Conservation (phyloP, 2,888 invertebrate genomes). For the Euplexia lucipara region DNA sequence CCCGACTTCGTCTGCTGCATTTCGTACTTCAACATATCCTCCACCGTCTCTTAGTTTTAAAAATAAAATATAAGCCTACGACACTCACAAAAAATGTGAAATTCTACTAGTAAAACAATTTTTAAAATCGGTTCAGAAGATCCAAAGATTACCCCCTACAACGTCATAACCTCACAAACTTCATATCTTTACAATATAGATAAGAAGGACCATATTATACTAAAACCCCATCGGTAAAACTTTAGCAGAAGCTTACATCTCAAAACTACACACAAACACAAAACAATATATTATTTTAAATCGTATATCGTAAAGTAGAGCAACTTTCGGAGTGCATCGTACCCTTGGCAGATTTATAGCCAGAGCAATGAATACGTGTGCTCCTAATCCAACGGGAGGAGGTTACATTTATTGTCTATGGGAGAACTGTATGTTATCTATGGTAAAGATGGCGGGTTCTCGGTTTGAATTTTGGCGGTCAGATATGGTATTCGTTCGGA, state of each 20-base stretch:
- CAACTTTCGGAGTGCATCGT: constrained; percentile 42
- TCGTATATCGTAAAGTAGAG: constrained; percentile 48
- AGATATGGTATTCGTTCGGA: not conserved
- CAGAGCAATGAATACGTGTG: constrained; percentile 46
- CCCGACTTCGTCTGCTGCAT: no score
- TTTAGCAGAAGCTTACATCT: constrained; percentile 4
- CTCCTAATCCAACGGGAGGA: constrained; percentile 61
- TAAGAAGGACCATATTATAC: constrained; percentile 14
- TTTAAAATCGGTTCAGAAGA: no score
- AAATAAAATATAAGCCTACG: no score
- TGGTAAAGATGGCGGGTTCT: constrained; percentile 32
- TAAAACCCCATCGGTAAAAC: not conserved
- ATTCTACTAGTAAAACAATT: no score
- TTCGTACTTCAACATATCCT: no score
- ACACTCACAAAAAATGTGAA: no score
- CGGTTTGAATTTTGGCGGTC: not conserved
- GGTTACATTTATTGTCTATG: constrained; percentile 55
- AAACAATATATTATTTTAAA: constrained; percentile 20
- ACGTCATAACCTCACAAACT: no score
- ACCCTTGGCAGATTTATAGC: constrained; percentile 56
- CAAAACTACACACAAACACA: constrained; percentile 1
- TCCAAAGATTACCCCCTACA: no score
- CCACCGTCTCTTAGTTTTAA: no score
- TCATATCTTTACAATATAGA: not conserved
- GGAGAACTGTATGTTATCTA: constrained; percentile 14